Percentiles rank a stretch among this genome's conserved stretches.
Evolutionary conservation across 2,888 invertebrate genomes (phyloP).

Genomic region (Rhopalosiphum nymphaeae): DNA sequence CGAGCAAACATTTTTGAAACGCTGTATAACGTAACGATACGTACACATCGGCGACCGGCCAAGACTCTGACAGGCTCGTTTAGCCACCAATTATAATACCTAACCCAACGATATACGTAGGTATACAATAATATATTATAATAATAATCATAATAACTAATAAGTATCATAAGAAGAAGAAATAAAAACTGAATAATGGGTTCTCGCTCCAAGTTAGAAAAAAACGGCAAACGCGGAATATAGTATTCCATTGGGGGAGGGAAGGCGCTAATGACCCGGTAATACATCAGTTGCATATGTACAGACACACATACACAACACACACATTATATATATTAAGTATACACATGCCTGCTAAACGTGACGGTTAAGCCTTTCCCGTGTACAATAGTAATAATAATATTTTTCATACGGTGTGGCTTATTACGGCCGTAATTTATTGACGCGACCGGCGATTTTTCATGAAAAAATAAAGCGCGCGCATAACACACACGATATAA

Average conservation of each 20-base stretch:
- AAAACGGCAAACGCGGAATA: constrained; percentile 15
- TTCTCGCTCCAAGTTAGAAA: neutral
- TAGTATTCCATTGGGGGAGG: neutral
- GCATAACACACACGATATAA: neutral
- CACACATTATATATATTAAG: neutral
- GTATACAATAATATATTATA: constrained; percentile 21
- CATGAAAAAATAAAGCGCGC: constrained; percentile 26
- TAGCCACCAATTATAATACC: neutral
- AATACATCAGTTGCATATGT: constrained; percentile 49
- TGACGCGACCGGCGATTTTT: constrained; percentile 47
- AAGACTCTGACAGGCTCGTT: neutral
- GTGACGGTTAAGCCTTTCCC: constrained; percentile 61
- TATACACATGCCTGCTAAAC: constrained; percentile 38
- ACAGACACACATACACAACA: neutral
- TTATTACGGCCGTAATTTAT: constrained; percentile 60
- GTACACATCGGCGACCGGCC: neutral
- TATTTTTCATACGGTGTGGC: constrained; percentile 36
- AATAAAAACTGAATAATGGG: constrained; percentile 40
- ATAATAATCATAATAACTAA: constrained; percentile 12
- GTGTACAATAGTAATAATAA: constrained; percentile 34
- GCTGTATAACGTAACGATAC: neutral
- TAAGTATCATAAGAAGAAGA: constrained; percentile 13
- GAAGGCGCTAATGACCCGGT: constrained; percentile 51
- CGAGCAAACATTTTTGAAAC: neutral
- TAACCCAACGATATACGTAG: neutral